Evolutionary conservation across 1,140 invertebrate genomes (phyloP).

Genomic region (Sycophaga agraensis): DNA sequence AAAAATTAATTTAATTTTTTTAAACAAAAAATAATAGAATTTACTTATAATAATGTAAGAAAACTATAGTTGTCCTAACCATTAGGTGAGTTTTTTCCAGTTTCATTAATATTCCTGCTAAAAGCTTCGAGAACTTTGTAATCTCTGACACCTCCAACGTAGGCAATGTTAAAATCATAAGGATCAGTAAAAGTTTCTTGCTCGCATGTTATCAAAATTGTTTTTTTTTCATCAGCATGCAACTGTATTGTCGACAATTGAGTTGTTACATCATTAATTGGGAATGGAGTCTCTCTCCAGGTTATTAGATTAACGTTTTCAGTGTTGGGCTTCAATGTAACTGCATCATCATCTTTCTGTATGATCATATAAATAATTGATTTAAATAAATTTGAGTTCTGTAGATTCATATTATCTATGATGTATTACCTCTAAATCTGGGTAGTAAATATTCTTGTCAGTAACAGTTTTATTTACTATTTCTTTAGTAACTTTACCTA

Average conservation of each 20-base stretch:
- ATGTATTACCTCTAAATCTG: slow-evolving; percentile 9
- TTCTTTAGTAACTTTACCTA: slow-evolving; percentile 16
- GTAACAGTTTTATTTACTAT: slow-evolving; percentile 2
- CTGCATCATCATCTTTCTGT: background rate
- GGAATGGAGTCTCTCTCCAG: slow-evolving; percentile 45
- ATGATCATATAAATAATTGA: too few relatives aligned
- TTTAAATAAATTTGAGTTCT: too few relatives aligned
- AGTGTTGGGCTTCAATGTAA: background rate
- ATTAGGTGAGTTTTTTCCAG: too few relatives aligned
- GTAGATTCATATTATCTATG: too few relatives aligned
- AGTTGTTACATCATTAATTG: slow-evolving; percentile 21
- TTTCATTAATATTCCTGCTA: slow-evolving; percentile 39
- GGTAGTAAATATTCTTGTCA: slow-evolving; percentile 9
- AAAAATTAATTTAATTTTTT: too few relatives aligned
- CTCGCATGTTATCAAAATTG: background rate
- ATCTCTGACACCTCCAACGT: slow-evolving; percentile 27
- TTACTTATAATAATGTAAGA: too few relatives aligned
- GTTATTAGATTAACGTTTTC: slow-evolving; percentile 41
- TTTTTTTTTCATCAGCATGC: background rate
- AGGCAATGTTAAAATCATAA: slow-evolving; percentile 41
- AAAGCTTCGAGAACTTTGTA: slow-evolving; percentile 35
- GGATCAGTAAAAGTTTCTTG: slow-evolving; percentile 32
- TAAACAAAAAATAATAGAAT: too few relatives aligned
- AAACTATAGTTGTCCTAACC: too few relatives aligned
- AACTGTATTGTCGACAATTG: background rate